Percentiles rank a stretch among this genome's conserved stretches.
Evolutionary conservation across 2,113 vertebrate species (phyloP).

Genomic region (Cyanistes caeruleus): DNA sequence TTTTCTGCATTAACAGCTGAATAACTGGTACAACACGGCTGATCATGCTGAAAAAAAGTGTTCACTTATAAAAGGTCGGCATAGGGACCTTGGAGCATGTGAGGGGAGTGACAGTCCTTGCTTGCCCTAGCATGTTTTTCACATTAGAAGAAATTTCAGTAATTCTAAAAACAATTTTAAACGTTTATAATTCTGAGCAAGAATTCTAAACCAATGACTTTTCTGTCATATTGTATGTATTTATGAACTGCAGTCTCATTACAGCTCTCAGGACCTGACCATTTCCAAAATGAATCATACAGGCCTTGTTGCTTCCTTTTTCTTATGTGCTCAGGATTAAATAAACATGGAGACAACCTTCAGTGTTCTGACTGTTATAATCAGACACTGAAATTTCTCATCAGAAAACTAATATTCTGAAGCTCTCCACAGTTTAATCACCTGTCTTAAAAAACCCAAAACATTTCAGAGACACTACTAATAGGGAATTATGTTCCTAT

Average conservation of each 20-base stretch:
- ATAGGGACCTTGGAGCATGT: neutral
- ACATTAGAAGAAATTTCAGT: neutral
- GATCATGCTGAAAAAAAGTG: neutral
- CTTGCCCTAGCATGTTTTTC: neutral
- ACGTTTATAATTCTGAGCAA: neutral
- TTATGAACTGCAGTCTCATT: neutral
- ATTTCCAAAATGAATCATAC: neutral
- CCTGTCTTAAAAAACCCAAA: neutral
- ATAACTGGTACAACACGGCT: neutral
- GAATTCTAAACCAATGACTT: neutral
- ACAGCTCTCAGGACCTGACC: neutral
- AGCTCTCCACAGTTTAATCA: neutral
- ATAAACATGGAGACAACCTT: neutral
- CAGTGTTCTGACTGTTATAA: neutral
- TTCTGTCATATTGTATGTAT: neutral
- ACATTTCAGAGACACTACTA: neutral
- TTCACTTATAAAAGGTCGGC: neutral
- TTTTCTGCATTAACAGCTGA: neutral
- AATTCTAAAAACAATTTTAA: neutral
- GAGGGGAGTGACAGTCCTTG: neutral
- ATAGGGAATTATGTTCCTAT: neutral
- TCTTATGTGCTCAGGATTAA: neutral
- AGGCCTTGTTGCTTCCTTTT: neutral
- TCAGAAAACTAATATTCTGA: neutral
- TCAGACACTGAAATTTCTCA: neutral